A percentile compares a stretch with the other conserved stretches of the same genome.
phyloP scores from a whole-genome alignment of 2,888 invertebrate genomes.

The Melanophora roralis region DNA sequence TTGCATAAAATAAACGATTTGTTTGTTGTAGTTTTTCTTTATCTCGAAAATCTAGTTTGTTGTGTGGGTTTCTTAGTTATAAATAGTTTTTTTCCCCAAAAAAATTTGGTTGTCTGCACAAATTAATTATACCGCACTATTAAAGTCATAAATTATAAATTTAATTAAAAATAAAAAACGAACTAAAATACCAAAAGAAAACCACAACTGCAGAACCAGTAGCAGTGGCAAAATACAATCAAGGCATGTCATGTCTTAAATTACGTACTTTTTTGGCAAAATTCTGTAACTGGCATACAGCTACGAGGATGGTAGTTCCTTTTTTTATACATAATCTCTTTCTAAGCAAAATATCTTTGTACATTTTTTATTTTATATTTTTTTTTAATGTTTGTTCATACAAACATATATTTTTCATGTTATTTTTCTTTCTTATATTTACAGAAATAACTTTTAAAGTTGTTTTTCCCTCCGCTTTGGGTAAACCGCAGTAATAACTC shows the following conservation, averaged over 20 bases:
- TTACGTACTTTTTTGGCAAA: slow-evolving; percentile 42
- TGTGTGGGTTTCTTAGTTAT: slow-evolving; percentile 18
- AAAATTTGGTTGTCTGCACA: slow-evolving; percentile 26
- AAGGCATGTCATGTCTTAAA: slow-evolving; percentile 19
- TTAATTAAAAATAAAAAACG: slow-evolving; percentile 7
- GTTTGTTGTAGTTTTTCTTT: slow-evolving; percentile 8
- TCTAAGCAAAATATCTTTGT: slow-evolving; percentile 37
- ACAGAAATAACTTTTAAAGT: slow-evolving; percentile 47
- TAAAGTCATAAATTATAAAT: slow-evolving; percentile 49
- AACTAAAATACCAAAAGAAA: neutral
- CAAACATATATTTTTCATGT: slow-evolving; percentile 18
- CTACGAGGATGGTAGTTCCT: neutral
- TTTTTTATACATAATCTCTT: slow-evolving; percentile 32
- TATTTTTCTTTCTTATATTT: slow-evolving; percentile 38
- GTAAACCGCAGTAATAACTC: slow-evolving; percentile 62
- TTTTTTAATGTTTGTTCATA: slow-evolving; percentile 47
- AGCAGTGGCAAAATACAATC: neutral
- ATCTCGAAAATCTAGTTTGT: neutral
- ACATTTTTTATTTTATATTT: slow-evolving; percentile 11
- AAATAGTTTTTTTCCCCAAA: slow-evolving; percentile 1
- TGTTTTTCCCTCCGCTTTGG: slow-evolving; percentile 6
- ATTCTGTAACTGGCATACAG: neutral
- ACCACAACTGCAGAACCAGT: neutral
- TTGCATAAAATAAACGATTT: slow-evolving; percentile 21
- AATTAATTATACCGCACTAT: slow-evolving; percentile 61